Conservation (phyloP, 2,797 vertebrate genomes). For the Myiotriccus ornatus region DNA sequence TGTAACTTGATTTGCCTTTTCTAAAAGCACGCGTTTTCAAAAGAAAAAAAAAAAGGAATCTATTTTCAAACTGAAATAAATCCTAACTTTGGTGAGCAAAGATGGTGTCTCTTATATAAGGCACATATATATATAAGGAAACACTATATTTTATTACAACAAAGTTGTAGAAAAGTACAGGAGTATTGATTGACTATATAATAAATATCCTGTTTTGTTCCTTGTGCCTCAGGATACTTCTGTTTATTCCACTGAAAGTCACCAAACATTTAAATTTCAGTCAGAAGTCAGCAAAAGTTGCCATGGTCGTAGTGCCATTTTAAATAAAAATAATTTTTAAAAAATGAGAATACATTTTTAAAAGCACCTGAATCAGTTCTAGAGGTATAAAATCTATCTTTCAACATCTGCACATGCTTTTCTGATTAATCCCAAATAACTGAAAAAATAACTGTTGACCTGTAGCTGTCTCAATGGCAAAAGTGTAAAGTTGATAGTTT, state of each 20-base stretch:
- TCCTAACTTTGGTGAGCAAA: neutral
- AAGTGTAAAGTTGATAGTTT: conserved; percentile 72
- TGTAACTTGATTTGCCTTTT: neutral
- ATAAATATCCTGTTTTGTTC: neutral
- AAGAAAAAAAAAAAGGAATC: neutral
- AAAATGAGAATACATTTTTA: neutral
- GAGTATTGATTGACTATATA: neutral
- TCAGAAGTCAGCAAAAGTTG: conserved; percentile 1
- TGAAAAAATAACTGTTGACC: conserved; percentile 69
- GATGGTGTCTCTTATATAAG: neutral
- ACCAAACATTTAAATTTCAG: neutral
- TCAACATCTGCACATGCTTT: conserved; percentile 59
- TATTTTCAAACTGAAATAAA: neutral
- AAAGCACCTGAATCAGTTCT: conserved; percentile 8
- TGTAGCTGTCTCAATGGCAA: conserved; percentile 60
- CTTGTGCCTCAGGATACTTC: neutral
- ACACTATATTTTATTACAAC: conserved; percentile 17
- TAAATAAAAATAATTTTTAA: neutral
- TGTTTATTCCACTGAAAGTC: neutral
- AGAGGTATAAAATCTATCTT: conserved; percentile 43
- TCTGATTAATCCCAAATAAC: conserved; percentile 60
- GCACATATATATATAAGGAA: neutral
- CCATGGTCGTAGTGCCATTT: neutral
- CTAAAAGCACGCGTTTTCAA: neutral
- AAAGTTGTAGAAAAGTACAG: neutral